These are phyloP conservation scores for Hypotaenidia okinawae DNA, from an alignment of 2,797 vertebrate species.

Conservation along the genomic window DNA sequence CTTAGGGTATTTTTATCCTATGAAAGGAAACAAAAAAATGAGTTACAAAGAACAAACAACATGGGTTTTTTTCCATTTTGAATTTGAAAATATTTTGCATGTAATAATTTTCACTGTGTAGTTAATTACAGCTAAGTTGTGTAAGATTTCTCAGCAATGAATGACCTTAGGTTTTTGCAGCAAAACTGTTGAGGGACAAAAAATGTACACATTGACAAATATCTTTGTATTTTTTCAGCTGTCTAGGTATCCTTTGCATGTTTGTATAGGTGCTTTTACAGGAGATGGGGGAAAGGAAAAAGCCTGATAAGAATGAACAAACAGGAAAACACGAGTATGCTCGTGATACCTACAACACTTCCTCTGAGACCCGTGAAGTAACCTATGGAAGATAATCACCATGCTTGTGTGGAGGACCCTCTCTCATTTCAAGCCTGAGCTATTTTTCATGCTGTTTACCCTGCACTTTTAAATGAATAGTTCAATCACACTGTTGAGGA, in stretches of 20 bases:
- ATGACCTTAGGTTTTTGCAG: neutral
- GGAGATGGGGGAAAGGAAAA: neutral
- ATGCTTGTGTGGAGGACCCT: accelerated
- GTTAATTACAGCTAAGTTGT: neutral
- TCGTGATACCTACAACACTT: neutral
- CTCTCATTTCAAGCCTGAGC: neutral
- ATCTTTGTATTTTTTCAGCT: neutral
- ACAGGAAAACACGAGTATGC: constrained; percentile 23
- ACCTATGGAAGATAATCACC: neutral
- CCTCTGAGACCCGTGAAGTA: neutral
- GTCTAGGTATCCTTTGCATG: neutral
- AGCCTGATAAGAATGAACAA: neutral
- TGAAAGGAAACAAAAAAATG: neutral
- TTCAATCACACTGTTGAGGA: neutral
- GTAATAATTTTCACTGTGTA: neutral
- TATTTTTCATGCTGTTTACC: neutral
- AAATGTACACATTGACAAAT: neutral
- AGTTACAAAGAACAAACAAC: neutral
- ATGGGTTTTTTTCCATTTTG: neutral
- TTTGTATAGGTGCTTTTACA: neutral
- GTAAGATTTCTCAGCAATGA: neutral
- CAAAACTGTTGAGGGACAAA: neutral
- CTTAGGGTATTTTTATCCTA: neutral
- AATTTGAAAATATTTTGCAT: neutral
- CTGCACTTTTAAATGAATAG: neutral